These are phyloP conservation scores for Xanthorhoe designata DNA, from an alignment of 2,888 invertebrate genomes.

Conservation along the genomic window DNA sequence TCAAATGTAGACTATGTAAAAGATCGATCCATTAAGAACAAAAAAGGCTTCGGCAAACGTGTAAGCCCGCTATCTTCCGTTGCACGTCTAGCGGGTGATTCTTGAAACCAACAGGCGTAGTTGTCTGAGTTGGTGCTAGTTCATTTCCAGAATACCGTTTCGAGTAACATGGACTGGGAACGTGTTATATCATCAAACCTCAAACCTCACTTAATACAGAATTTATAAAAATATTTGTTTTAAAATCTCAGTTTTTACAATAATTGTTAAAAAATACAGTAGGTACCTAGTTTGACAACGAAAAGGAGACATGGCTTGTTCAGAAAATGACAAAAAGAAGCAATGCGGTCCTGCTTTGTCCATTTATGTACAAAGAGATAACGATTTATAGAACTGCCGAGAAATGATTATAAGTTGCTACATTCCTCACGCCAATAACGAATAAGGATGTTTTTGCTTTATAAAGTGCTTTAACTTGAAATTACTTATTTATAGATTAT, in stretches of 20 bases:
- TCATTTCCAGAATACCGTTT: background rate
- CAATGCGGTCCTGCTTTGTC: constrained; percentile 9
- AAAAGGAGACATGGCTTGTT: constrained; percentile 10
- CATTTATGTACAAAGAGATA: background rate
- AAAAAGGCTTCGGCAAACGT: background rate
- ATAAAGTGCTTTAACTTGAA: background rate
- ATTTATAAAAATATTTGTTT: too few relatives aligned
- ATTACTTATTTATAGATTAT: background rate
- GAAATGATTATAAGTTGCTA: background rate
- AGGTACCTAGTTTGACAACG: constrained; percentile 24
- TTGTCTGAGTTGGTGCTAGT: background rate
- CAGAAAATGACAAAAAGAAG: constrained; percentile 17
- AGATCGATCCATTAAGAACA: background rate
- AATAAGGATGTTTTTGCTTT: background rate
- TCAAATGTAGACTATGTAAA: background rate
- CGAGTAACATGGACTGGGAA: background rate
- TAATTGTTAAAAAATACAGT: constrained; percentile 9
- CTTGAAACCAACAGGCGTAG: constrained; percentile 20
- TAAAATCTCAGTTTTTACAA: background rate
- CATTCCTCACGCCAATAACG: background rate
- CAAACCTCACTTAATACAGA: too few relatives aligned
- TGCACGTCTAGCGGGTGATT: constrained; percentile 19
- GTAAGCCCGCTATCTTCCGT: constrained; percentile 23
- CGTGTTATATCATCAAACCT: background rate
- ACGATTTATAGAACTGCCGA: background rate